Evolutionary conservation across 2,113 vertebrate genomes (phyloP), one percentile per base, ranked within the genome.

Genomic region (Morphnarchus princeps): DNA sequence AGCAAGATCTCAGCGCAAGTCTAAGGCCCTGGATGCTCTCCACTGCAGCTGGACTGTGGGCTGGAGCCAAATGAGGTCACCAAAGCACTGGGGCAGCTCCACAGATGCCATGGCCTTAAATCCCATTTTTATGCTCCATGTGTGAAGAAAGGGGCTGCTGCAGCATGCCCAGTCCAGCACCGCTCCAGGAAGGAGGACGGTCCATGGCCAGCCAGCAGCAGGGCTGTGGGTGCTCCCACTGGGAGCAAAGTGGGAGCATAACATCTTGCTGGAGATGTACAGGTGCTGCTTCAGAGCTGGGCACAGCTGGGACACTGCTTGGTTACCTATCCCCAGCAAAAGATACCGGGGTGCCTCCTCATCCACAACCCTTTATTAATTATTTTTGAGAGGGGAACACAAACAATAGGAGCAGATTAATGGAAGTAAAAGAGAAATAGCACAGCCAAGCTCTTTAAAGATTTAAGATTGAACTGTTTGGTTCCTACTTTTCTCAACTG

Each of bases 401-500:
- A 22, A 89, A 71, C 80, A 94, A 85, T 11, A 77, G 80, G 36
- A 93, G 38, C 20, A 82, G 58, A 66, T 91, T 79, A 80, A 94
- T 38, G 32, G 66, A 80, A 85, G 55, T 36, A 55, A 43, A 72
- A 71, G 43, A 70, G 42, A 49, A 63, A 43, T 18, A 47, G 62
- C 3, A 5, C 45, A 82, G 89, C 26, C 84, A 95, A 54, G 29
- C 42, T 85, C 84, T 82, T 77, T 63, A 92, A 92, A 73, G 55
- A 80, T 85, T 78, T 38, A 47, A 61, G 85, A 93, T 88, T 5
- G 4, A 93, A 74, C 54, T 38, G 66, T 69, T 95, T 40, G 62
- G 36, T 90, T 94, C 86, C 67, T 73, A 49, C 87, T 95, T 93
- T 78, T 78, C 94, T 85, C 94, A 91, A 87, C 89, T 42, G 91